phyloP scores from a whole-genome alignment of 2,797 vertebrate species.

The Acanthurus leucopareius region DNA sequence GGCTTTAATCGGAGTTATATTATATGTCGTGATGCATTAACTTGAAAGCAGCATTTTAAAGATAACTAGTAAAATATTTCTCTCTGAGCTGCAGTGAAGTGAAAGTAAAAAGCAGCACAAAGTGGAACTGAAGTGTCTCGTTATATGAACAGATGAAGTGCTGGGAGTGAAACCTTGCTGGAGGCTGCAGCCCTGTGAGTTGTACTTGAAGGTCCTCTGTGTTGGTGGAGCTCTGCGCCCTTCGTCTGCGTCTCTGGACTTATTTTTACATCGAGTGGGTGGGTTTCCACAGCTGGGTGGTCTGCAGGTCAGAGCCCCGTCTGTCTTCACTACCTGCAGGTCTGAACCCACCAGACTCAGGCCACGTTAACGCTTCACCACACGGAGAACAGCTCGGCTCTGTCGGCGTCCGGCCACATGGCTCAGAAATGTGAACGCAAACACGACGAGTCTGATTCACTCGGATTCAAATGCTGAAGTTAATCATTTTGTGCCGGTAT shows the following conservation, averaged over 20 bases:
- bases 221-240: background rate
- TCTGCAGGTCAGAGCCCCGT: constrained; percentile 30
- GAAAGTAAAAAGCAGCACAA: background rate
- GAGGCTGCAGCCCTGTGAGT: background rate
- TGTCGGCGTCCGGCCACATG: background rate
- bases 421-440: no score
- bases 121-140: no score
- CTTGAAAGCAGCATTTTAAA: no score
- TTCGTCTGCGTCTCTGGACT: background rate
- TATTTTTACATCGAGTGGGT: constrained; percentile 18
- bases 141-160: no score
- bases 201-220: no score
- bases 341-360: constrained; percentile 1
- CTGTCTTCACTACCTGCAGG: constrained; percentile 23
- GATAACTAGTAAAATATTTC: no score
- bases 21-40: no score
- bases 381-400: background rate
- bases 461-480: background rate
- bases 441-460: no score
- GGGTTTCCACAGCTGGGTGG: constrained; percentile 53
- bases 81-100: background rate
- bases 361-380: background rate
- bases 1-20: no score
- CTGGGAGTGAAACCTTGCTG: no score
- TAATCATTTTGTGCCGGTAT: background rate